Base-by-base conservation (phyloP, 2,888 invertebrate genomes). In the Holacanthella duospinosa region DNA sequence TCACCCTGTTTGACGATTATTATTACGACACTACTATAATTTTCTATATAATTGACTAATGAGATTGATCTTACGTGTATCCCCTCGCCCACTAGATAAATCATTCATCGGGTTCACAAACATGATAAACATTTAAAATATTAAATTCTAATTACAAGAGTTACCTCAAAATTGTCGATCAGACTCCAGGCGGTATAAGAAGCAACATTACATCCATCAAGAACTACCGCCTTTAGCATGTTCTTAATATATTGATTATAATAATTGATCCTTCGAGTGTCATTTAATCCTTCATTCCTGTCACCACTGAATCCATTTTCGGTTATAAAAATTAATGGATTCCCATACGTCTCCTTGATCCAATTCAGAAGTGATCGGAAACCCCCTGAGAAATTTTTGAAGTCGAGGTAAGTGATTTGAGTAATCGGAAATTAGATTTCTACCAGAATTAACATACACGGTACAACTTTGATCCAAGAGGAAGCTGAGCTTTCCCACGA, bases 111-210 rank as follows among this genome's bases (percentile, higher is more conserved):
- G 36, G 9, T 6, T 9, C 16, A 9, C 16, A n/a, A 48, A 48
- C n/a, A n/a, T 16, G n/a, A 48, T 48, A 21, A n/a, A 48, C 36
- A 9, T 36, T 9, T 36, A 36, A 36, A 36, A n/a, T n/a, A n/a
- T n/a, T n/a, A n/a, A n/a, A n/a, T n/a, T n/a, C n/a, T n/a, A n/a
- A n/a, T n/a, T n/a, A n/a, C n/a, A n/a, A n/a, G 48, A 21, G 16
- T 21, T 4, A 48, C 48, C 55, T 70, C 70, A 53, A 66, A 69
- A 26, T 72, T 72, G 55, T 72, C 72, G n/a, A 73, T 63, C 2
- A 71, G 43, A 44, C 64, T 64, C 72, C 72, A 73, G 16, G 68
- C 72, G 2, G 72, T 66, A 61, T 73, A 73, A 1, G 66, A 66
- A 16, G 61, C 61, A 3, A 73, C 64, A 62, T 72, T 68, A 27